Percentiles rank a stretch among this genome's conserved stretches.
phyloP scores from a whole-genome alignment of 2,888 invertebrate species.

The Acronicta psi region DNA sequence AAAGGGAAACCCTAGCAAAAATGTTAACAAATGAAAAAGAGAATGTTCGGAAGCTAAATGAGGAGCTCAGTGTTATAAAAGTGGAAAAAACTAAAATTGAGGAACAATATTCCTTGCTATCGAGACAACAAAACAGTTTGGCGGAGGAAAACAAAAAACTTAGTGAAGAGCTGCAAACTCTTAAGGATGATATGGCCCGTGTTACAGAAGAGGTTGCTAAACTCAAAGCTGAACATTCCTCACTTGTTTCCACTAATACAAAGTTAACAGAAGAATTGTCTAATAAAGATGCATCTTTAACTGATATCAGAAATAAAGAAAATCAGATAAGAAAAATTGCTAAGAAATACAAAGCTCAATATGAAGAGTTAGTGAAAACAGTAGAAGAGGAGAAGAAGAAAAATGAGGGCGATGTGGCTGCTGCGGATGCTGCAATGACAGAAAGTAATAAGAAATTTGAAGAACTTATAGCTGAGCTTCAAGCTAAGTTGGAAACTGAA shows the following conservation, averaged over 20 bases:
- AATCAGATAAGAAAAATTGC: slow-evolving; percentile 95
- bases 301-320: slow-evolving; percentile 92
- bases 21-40: slow-evolving; percentile 94
- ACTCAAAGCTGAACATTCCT: slow-evolving; percentile 88
- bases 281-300: slow-evolving; percentile 91
- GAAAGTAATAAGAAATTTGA: slow-evolving; percentile 87
- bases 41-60: slow-evolving; percentile 90
- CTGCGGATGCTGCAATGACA: slow-evolving; percentile 79
- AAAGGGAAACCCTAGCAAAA: slow-evolving; percentile 94
- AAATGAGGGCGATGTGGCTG: slow-evolving; percentile 87
- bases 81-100: slow-evolving; percentile 91
- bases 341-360: slow-evolving; percentile 96
- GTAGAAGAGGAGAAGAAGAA: slow-evolving; percentile 90
- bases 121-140: slow-evolving; percentile 88
- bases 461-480: slow-evolving; percentile 82
- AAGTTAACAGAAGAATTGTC: slow-evolving; percentile 91
- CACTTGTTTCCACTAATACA: slow-evolving; percentile 89
- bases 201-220: slow-evolving; percentile 91
- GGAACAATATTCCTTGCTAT: slow-evolving; percentile 90
- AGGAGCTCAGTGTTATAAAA: slow-evolving; percentile 90
- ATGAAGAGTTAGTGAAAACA: slow-evolving; percentile 92
- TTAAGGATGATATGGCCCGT: slow-evolving; percentile 89
- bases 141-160: slow-evolving; percentile 91
- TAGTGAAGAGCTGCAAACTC: slow-evolving; percentile 89
- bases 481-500: slow-evolving; percentile 79